Base-by-base conservation (phyloP, 1,140 invertebrate species). In the Berghia stephanieae region DNA sequence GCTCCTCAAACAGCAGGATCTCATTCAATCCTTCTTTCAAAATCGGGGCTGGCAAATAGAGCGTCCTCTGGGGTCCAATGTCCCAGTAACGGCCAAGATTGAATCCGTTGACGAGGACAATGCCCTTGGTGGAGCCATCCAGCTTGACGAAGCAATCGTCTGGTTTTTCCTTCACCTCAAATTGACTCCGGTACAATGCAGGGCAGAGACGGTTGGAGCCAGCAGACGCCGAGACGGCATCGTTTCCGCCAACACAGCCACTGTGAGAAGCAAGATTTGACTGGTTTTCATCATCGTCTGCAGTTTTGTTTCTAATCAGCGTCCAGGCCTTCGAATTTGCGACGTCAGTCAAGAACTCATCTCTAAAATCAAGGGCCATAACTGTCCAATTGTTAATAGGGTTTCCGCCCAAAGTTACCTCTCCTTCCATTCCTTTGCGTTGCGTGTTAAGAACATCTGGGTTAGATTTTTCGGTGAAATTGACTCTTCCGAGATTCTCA, bases 101-200 rank as follows among this genome's bases (percentile, higher is more conserved):
- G 81, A 92, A 92, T 5, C 92, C 92, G 87, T 94, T 94, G 0
- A 94, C 81, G 76, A 93, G 91, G n/a, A 92, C 91, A 68, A 92
- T 86, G 13, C 93, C 93, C 87, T 89, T 89, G 3, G 60, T 80
- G 88, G 88, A 90, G 27, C 82, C 84, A 85, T 89, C 69, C 21
- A 46, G 8, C 16, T 31, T 10, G 8, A 71, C 18, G 43, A 71
- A 71, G 43, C 49, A 71, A 31, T 71, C 69, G 16, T 10, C 13
- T 38, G 66, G 69, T 10, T 46, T 8, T 21, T 21, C 43, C 6
- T 6, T 6, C 43, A 71, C 40, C 5, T 24, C 4, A 24, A 55
- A 36, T 24, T 10, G 21, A 5, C 27, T 68, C 42, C 46, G 34
- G 40, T 38, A 79, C 42, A 46, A 27, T n/a, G 34, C n/a, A 60